Evolutionary conservation across 1,140 invertebrate species (phyloP), one percentile per base, ranked within the genome.

Genomic region (Diploscapter pachys): DNA sequence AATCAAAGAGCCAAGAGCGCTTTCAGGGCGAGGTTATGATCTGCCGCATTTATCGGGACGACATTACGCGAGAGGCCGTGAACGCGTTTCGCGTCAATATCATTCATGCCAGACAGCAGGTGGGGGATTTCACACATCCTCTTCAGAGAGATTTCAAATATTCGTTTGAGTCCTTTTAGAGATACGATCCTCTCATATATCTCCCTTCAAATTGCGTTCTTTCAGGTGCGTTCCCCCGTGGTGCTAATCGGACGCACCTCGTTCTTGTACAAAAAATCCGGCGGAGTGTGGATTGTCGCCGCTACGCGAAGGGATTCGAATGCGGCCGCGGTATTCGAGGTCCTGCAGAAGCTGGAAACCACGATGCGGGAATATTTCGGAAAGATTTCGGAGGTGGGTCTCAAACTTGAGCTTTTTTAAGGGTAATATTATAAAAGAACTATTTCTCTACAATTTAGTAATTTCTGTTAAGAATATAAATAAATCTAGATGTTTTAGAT

Each of bases 351-450:
- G 88, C 95, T 98, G 85, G 94, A 95, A 80, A 94, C 97, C 86
- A 94, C 98, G 66, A 98, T 98, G 95, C 94, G 96, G 85, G 95
- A 93, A 1, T 98, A 98, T 86, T 98, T 99, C 88, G 95, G 95
- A 67, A 98, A 98, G 88, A 95, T 98, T 70, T 96, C 94, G 0
- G 96, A 98, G 87, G 66, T 68, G 6, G 8, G 63, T 9, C 11
- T 31, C 31, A 31, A 31, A 31, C 31, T 31, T 11, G 57, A 59
- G 57, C 9, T 59, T 59, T 59, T 11, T 59, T 59, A 31, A 59
- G 31, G 9, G 57, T 31, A 31, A 31, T 31, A 31, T 31, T 31
- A 31, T 31, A 31, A 31, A 31, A 31, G 31, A 31, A 31, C 31
- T 31, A 31, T 31, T 31, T 31, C 1, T 31, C 31, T 31, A 31